Evolutionary conservation across 2,888 invertebrate genomes (phyloP), one percentile per base, ranked within the genome.

Genomic region (Anthophora plumipes): DNA sequence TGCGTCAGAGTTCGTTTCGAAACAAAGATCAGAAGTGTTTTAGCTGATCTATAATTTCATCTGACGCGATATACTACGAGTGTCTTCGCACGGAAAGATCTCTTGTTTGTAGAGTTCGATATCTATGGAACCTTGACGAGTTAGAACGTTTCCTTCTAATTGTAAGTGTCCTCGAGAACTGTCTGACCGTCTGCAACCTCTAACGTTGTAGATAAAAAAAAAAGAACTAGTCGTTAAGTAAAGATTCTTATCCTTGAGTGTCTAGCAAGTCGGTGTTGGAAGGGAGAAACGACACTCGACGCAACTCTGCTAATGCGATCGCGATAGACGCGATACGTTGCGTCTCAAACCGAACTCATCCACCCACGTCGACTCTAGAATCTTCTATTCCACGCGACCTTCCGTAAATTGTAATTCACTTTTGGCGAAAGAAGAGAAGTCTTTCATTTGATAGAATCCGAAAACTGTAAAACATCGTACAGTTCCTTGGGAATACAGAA

Each of bases 101-200:
- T 31, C 31, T 31, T 1, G 1, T 4, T 4, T 4, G 31, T 31
- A 31, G 4, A 31, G 4, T 31, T 31, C 31, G 31, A 31, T 31
- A 1, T 31, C 31, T 31, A 31, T 31, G 60, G 31, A 61, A 37
- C 55, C 70, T 76, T 20, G 66, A 9, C 70, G 48, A 7, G 52
- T 69, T 70, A 77, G 84, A 68, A 70, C n/a, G 59, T 52, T 72
- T 57, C 57, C 68, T 41, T 80, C 76, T 68, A 68, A 71, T 71
- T 55, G 61, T n/a, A 22, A 82, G 63, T 22, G 75, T 81, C 80
- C 80, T 82, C 54, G 60, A 67, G 64, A 55, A 17, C 52, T 66
- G 71, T 69, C 79, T 91, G 92, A 92, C 92, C 92, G 92, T 92
- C 92, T 92, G 90, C 84, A 88, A 92, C 91, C 91, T 91, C 91